Evolutionary conservation across 2,888 invertebrate genomes (phyloP).

Genomic region (Troides helena): DNA sequence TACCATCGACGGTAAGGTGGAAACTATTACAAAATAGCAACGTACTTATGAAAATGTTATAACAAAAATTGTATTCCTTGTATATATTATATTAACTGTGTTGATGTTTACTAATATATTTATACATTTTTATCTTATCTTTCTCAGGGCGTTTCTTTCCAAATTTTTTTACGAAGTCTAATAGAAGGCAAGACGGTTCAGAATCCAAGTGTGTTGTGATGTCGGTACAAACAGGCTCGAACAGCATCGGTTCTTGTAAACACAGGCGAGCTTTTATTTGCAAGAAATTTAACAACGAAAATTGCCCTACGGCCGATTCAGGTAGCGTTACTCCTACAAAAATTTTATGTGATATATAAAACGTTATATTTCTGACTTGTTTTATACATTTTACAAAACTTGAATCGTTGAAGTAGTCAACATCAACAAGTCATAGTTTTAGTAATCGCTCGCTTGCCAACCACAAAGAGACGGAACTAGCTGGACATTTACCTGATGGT

Average conservation of each 20-base stretch:
- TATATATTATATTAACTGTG: too few species aligned
- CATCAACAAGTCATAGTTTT: neutral
- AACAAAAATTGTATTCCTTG: neutral
- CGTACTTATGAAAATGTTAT: neutral
- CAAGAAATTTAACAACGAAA: conserved; percentile 36
- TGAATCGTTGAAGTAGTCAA: neutral
- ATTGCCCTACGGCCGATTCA: conserved; percentile 37
- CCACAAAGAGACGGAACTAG: neutral
- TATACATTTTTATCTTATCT: neutral
- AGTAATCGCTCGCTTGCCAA: neutral
- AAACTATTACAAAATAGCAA: neutral
- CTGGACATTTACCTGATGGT: too few species aligned
- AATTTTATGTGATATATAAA: neutral
- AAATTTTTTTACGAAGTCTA: conserved; percentile 5
- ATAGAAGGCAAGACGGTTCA: neutral
- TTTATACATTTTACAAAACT: neutral
- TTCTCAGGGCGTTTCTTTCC: conserved; percentile 23
- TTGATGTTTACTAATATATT: neutral
- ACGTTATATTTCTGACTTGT: neutral
- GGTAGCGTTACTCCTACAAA: conserved; percentile 28
- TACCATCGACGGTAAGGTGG: conserved; percentile 49
- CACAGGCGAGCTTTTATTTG: conserved; percentile 34
- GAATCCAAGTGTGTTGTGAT: conserved; percentile 16
- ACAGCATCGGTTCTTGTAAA: conserved; percentile 28
- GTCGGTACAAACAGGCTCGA: conserved; percentile 34